Percentiles rank a stretch among this genome's conserved stretches.
Conservation (phyloP, 2,888 invertebrate species). For the Parthenolecanium corni region DNA sequence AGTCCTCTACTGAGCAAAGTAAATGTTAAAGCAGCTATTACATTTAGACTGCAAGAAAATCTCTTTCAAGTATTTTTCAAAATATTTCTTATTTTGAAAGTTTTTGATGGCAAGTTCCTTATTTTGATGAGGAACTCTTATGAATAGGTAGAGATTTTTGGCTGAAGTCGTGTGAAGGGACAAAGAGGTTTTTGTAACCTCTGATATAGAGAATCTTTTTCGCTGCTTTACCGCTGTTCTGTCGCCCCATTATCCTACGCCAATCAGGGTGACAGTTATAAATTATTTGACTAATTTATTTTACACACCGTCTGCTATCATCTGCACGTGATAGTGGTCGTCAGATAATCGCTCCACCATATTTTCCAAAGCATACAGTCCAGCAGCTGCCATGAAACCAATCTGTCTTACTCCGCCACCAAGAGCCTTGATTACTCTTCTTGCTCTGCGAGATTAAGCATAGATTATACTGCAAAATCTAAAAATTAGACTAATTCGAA, state of each 20-base stretch:
- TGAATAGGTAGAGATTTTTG: no score
- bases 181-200: no score
- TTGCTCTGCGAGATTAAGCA: slow-evolving; percentile 49
- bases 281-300: background rate
- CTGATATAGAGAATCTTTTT: no score
- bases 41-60: no score
- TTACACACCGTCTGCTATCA: slow-evolving; percentile 53
- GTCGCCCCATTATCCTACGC: background rate
- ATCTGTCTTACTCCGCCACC: slow-evolving; percentile 92
- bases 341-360: slow-evolving; percentile 55
- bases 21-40: no score
- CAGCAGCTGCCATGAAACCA: slow-evolving; percentile 83
- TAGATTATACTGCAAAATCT: background rate
- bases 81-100: no score
- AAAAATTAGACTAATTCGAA: background rate
- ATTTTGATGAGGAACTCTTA: no score
- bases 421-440: slow-evolving; percentile 67
- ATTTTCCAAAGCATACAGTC: slow-evolving; percentile 69
- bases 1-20: no score
- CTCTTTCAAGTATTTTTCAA: no score
- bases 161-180: no score
- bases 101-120: no score
- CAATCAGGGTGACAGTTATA: background rate
- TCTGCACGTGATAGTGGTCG: slow-evolving; percentile 61
- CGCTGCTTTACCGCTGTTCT: background rate